phyloP scores from a whole-genome alignment of 2,888 invertebrate species.

The Acronicta leporina region DNA sequence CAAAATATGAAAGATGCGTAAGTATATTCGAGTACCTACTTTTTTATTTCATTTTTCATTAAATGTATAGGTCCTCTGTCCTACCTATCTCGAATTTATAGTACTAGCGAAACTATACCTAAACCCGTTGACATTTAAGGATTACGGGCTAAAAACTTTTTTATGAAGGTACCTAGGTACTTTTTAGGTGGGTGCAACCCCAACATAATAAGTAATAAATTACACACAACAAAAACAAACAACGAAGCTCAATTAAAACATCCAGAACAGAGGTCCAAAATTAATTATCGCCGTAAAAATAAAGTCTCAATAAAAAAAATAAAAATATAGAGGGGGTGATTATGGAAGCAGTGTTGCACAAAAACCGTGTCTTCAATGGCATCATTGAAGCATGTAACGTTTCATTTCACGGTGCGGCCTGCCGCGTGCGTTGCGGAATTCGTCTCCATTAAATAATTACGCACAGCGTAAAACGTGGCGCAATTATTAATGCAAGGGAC shows the following conservation, averaged over 20 bases:
- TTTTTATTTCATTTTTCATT: too few relatives aligned
- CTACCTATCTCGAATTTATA: too few relatives aligned
- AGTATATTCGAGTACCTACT: too few relatives aligned
- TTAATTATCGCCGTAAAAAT: conserved; percentile 51
- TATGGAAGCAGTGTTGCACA: conserved; percentile 56
- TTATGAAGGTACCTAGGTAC: too few relatives aligned
- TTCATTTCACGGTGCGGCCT: conserved; percentile 79
- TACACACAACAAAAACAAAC: conserved; percentile 42
- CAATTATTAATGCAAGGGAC: conserved; percentile 58
- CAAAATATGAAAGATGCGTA: too few relatives aligned
- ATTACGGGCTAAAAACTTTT: conserved; percentile 4
- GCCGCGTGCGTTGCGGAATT: conserved; percentile 77
- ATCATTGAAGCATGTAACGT: conserved; percentile 77
- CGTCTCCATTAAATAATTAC: conserved; percentile 84
- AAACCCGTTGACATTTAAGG: not conserved
- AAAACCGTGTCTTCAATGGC: conserved; percentile 65
- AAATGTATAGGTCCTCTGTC: too few relatives aligned
- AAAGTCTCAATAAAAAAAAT: conserved; percentile 39
- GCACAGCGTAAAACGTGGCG: conserved; percentile 59
- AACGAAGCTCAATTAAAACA: conserved; percentile 53
- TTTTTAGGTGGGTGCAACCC: too few relatives aligned
- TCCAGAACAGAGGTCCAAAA: conserved; percentile 50
- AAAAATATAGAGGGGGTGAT: conserved; percentile 52
- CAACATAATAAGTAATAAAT: conserved; percentile 33
- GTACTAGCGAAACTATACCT: too few relatives aligned